These are phyloP conservation scores for Fistularia tabacaria DNA, from an alignment of 2,797 vertebrate genomes.

Conservation along the genomic window DNA sequence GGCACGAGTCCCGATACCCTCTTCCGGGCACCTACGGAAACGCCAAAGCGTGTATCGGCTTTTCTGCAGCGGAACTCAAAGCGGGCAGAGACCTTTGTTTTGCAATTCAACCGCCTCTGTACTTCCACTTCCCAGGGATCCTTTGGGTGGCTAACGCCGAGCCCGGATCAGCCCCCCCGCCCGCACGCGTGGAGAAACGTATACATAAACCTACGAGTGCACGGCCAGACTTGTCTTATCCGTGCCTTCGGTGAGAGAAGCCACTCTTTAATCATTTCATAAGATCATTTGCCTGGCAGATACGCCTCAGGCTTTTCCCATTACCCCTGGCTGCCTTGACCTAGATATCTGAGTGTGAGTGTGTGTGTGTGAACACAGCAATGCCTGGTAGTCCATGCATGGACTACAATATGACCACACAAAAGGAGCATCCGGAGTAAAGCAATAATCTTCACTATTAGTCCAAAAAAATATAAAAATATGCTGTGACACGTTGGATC, in stretches of 20 bases:
- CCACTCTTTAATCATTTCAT: slow-evolving; percentile 72
- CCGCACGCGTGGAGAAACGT: slow-evolving; percentile 7
- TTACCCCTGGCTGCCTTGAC: slow-evolving; percentile 77
- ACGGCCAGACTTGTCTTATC: slow-evolving; percentile 42
- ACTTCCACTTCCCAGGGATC: slow-evolving; percentile 17
- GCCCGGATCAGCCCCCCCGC: slow-evolving; percentile 27
- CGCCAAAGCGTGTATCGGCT: too few species aligned
- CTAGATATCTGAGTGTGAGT: slow-evolving; percentile 72
- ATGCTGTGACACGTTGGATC: not conserved
- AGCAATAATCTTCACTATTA: too few species aligned
- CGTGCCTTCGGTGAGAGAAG: slow-evolving; percentile 52
- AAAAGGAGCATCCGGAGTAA: slow-evolving; percentile 3
- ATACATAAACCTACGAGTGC: slow-evolving; percentile 18
- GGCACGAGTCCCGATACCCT: too few species aligned
- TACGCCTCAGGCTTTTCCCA: slow-evolving; percentile 73
- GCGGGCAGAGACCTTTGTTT: too few species aligned
- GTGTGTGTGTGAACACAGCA: slow-evolving; percentile 35
- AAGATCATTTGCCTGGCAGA: slow-evolving; percentile 77
- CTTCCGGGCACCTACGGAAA: too few species aligned
- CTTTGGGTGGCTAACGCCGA: slow-evolving; percentile 31
- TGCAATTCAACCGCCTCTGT: slow-evolving; percentile 4
- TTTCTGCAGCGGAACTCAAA: too few species aligned
- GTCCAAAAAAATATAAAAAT: too few species aligned
- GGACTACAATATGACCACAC: slow-evolving; percentile 17
- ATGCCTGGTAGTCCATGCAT: slow-evolving; percentile 24